Conservation (phyloP, 1,140 invertebrate species). For the Pomacea maculata region DNA sequence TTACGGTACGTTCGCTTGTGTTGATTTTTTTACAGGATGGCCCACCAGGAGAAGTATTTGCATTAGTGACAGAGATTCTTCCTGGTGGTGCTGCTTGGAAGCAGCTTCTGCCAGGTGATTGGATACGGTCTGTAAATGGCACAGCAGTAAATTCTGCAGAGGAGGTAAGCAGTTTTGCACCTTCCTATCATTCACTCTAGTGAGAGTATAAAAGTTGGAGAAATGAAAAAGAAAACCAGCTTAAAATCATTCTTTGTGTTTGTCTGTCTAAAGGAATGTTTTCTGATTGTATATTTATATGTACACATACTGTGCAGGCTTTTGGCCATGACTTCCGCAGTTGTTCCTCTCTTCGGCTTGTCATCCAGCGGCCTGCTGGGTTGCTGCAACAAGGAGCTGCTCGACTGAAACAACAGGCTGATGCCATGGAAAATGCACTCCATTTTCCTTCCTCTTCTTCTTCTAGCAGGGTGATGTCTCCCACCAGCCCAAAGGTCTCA, state of each 20-base stretch:
- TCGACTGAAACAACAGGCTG: background rate
- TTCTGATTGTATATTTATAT: background rate
- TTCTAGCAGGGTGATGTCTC: no score
- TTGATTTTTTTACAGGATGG: no score
- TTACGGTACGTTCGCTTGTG: no score
- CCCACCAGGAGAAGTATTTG: constrained; percentile 20
- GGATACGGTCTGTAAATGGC: constrained; percentile 21
- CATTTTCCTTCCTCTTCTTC: background rate
- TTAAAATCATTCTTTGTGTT: background rate
- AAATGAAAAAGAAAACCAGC: background rate
- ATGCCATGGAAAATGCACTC: background rate
- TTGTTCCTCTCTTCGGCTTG: constrained; percentile 6
- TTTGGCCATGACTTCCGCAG: constrained; percentile 7
- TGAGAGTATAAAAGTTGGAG: no score
- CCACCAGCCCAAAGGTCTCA: no score
- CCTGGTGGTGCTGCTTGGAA: constrained; percentile 13
- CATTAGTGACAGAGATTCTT: constrained; percentile 12
- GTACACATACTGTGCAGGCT: background rate
- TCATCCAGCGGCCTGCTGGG: constrained; percentile 16
- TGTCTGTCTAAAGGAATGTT: background rate
- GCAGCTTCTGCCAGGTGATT: constrained; percentile 15
- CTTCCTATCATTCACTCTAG: no score
- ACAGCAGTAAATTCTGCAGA: constrained; percentile 5
- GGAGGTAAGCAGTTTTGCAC: background rate
- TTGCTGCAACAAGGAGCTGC: background rate